phyloP scores from a whole-genome alignment of 2,797 vertebrate species.

The Liparis tanakae region DNA sequence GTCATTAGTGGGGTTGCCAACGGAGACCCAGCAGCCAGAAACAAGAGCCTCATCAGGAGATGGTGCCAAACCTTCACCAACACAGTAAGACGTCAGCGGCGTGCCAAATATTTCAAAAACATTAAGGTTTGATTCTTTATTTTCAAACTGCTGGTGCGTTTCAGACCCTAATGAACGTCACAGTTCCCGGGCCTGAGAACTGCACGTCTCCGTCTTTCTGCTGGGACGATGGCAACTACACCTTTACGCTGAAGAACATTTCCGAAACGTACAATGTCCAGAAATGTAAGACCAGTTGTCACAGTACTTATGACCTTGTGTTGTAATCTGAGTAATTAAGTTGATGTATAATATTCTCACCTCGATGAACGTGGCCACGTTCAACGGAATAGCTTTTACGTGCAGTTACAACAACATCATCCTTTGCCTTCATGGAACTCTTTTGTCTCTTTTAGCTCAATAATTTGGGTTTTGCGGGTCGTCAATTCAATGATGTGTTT shows the following conservation, averaged over 20 bases:
- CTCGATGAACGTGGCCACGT: neutral
- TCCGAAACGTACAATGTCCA: slow-evolving; percentile 77
- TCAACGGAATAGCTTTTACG: neutral
- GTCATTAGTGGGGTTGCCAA: slow-evolving; percentile 89
- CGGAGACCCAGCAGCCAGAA: slow-evolving; percentile 83
- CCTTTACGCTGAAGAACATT: slow-evolving; percentile 84
- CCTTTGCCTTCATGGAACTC: neutral
- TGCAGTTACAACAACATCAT: neutral
- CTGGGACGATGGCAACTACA: slow-evolving; percentile 81
- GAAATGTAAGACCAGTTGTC: slow-evolving; percentile 85
- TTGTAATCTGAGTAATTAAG: neutral
- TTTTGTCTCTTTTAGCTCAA: neutral
- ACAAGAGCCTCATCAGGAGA: slow-evolving; percentile 89
- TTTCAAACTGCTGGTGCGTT: slow-evolving; percentile 43
- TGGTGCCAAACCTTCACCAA: slow-evolving; percentile 89
- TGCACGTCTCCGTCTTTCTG: slow-evolving; percentile 86
- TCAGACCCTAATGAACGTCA: slow-evolving; percentile 84
- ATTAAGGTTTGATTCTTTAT: neutral
- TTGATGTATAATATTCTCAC: neutral
- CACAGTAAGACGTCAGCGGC: slow-evolving; percentile 55
- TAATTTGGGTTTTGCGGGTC: neutral
- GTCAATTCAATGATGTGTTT: neutral
- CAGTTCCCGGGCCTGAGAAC: slow-evolving; percentile 83
- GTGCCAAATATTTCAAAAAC: neutral
- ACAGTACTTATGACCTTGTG: neutral